A percentile compares a stretch with the other conserved stretches of the same genome.
These are phyloP conservation scores for Catalaphyllia jardinei DNA, from an alignment of 64 coral and sea anemone genomes.

Conservation along the genomic window DNA sequence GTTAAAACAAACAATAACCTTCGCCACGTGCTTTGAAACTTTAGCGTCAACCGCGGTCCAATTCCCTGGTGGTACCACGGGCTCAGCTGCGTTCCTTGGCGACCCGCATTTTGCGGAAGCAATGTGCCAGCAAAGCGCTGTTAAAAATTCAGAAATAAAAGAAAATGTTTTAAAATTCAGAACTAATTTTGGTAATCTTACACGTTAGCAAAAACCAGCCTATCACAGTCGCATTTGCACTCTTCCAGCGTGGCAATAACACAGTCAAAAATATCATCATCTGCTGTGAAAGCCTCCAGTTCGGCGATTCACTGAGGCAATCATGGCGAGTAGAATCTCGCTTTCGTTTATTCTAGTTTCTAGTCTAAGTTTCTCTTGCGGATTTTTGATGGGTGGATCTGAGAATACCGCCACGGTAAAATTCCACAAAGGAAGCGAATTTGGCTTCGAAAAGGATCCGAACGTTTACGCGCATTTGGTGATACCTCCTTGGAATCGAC, in stretches of 20 bases:
- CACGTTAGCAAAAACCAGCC: constrained; percentile 40
- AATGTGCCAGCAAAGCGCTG: constrained; percentile 40
- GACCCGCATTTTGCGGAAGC: not conserved
- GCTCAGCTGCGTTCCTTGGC: not conserved
- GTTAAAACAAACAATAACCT: not conserved
- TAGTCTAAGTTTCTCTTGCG: constrained; percentile 1
- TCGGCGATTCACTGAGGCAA: not conserved
- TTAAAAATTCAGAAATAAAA: constrained; percentile 25
- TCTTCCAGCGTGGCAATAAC: constrained; percentile 35
- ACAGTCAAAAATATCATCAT: not conserved
- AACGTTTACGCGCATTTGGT: constrained; percentile 94
- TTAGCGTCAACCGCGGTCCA: not conserved
- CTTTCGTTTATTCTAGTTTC: constrained; percentile 19
- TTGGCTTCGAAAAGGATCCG: constrained; percentile 74
- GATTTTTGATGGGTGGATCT: constrained; percentile 22
- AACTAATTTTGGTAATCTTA: constrained; percentile 30
- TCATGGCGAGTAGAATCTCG: not conserved
- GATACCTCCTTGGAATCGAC: constrained; percentile 90
- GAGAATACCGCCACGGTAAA: not conserved
- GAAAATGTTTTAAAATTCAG: constrained; percentile 35
- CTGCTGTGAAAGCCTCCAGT: not conserved
- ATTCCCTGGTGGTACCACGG: not conserved
- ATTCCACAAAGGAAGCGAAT: constrained; percentile 27
- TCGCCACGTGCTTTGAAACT: constrained; percentile 14
- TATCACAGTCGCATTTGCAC: not conserved